Evolutionary conservation across 64 coral and sea anemone genomes (phyloP).

Genomic region (Montipora sp.): DNA sequence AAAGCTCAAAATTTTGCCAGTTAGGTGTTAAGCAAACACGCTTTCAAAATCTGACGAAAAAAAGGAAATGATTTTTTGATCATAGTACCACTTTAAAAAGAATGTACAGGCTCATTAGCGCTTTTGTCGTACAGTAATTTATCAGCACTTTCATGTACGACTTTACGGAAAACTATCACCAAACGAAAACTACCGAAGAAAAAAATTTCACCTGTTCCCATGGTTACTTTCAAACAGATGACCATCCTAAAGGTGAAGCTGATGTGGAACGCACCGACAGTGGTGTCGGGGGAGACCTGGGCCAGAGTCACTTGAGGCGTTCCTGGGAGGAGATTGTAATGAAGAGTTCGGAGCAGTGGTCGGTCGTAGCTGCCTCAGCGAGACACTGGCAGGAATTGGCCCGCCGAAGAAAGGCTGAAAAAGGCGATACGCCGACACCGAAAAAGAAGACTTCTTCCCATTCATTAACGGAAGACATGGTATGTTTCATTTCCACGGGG

Average conservation of each 20-base stretch:
- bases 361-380: constrained; percentile 81
- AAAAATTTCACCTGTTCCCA: background rate
- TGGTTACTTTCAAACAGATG: background rate
- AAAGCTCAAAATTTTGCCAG: too few relatives aligned
- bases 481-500: background rate
- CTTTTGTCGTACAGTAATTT: too few relatives aligned
- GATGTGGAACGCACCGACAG: constrained; percentile 92
- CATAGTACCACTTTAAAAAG: too few relatives aligned
- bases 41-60: too few relatives aligned
- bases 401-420: constrained; percentile 41
- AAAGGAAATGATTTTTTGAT: too few relatives aligned
- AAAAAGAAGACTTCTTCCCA: constrained; percentile 42
- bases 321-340: constrained; percentile 88
- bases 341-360: constrained; percentile 88
- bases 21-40: too few relatives aligned
- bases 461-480: constrained; percentile 81
- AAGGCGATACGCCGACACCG: background rate
- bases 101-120: too few relatives aligned
- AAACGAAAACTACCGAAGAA: background rate
- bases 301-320: constrained; percentile 49
- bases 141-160: too few relatives aligned
- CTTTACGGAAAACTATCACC: too few relatives aligned
- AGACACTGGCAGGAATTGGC: constrained; percentile 85
- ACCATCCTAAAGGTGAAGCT: constrained; percentile 49
- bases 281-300: constrained; percentile 88